Conservation (phyloP, 2,113 vertebrate species). For the Brienomyrus longianalis region DNA sequence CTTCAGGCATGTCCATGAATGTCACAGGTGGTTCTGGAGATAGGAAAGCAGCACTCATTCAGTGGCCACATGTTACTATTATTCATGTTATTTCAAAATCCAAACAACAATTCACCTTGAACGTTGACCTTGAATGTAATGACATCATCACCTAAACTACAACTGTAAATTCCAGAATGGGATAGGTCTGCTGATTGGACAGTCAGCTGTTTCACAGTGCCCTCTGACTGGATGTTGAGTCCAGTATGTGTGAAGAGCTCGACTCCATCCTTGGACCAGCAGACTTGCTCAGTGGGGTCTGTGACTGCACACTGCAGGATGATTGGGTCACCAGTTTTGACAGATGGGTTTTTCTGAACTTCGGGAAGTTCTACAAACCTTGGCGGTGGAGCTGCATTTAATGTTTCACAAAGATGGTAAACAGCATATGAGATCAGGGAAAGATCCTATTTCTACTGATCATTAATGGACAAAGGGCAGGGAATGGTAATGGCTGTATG, state of each 20-base stretch:
- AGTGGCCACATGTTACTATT: background rate
- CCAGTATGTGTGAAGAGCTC: constrained; percentile 56
- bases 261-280: constrained; percentile 73
- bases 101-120: constrained; percentile 31
- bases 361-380: constrained; percentile 27
- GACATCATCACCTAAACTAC: constrained; percentile 60
- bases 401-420: background rate
- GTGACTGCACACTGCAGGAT: constrained; percentile 61
- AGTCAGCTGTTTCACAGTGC: constrained; percentile 51
- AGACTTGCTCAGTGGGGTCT: constrained; percentile 45
- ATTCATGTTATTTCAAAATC: background rate
- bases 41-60: background rate
- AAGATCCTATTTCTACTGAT: background rate
- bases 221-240: constrained; percentile 54
- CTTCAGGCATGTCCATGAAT: constrained; percentile 46
- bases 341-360: constrained; percentile 9
- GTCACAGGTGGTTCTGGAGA: constrained; percentile 49
- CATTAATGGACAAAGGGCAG: background rate
- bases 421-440: background rate
- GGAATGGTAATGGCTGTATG: background rate
- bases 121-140: constrained; percentile 61
- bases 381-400: constrained; percentile 18
- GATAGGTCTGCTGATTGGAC: constrained; percentile 49
- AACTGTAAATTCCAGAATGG: constrained; percentile 64
- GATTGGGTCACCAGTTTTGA: constrained; percentile 29